These are phyloP conservation scores for Oreohelix idahoensis DNA, from an alignment of 1,140 invertebrate species.

Conservation along the genomic window DNA sequence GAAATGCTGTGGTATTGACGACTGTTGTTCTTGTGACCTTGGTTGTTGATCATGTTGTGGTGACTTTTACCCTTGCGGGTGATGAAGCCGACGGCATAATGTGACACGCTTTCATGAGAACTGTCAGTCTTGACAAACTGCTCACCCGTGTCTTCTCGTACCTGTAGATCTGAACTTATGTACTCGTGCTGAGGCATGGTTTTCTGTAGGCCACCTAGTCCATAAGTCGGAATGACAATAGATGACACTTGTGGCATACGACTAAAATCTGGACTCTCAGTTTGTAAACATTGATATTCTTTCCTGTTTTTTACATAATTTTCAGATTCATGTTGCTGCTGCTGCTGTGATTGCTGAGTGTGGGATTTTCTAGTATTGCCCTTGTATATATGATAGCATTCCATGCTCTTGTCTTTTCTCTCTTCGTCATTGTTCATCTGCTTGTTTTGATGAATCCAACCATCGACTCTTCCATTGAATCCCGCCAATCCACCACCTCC, in stretches of 20 bases:
- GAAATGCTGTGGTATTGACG: not conserved
- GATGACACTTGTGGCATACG: slow-evolving; percentile 1
- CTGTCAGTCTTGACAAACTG: not conserved
- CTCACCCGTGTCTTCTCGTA: not conserved
- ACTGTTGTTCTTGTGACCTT: not conserved
- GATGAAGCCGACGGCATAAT: not conserved
- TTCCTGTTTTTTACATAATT: not conserved
- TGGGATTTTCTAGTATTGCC: not conserved
- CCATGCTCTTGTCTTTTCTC: not conserved
- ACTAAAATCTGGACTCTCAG: not conserved
- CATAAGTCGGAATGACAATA: slow-evolving; percentile 5
- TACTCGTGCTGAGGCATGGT: not conserved
- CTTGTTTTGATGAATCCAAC: not conserved
- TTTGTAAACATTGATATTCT: not conserved
- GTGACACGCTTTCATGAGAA: not conserved
- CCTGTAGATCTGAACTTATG: not conserved
- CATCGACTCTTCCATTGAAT: not conserved
- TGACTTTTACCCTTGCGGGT: not conserved
- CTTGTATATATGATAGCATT: slow-evolving; percentile 16
- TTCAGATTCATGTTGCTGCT: not conserved
- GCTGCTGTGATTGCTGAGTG: not conserved
- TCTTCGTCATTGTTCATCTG: not conserved
- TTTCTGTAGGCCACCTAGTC: not conserved
- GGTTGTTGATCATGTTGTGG: not conserved
- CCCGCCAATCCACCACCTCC: not conserved